Evolutionary conservation across 2,797 vertebrate genomes (phyloP).

Genomic region (Hydrophis major): DNA sequence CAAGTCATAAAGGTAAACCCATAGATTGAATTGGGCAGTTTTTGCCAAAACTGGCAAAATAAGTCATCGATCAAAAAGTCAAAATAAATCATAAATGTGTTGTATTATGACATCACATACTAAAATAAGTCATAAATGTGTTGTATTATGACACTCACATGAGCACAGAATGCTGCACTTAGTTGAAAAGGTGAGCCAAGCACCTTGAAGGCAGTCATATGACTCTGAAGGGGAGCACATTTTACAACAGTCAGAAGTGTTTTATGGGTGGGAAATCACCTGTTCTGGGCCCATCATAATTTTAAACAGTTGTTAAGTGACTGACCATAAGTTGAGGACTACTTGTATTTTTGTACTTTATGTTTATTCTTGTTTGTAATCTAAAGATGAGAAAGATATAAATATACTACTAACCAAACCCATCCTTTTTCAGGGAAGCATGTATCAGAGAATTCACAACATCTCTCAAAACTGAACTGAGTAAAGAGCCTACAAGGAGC

Average conservation of each 20-base stretch:
- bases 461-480: neutral
- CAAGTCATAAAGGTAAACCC: neutral
- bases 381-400: neutral
- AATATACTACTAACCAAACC: neutral
- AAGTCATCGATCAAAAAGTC: neutral
- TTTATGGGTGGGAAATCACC: neutral
- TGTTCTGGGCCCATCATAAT: neutral
- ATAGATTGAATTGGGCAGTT: neutral
- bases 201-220: neutral
- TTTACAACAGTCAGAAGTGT: neutral
- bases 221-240: neutral
- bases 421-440: neutral
- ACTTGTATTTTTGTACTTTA: neutral
- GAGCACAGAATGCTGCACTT: neutral
- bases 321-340: neutral
- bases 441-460: neutral
- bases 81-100: neutral
- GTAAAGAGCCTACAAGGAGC: neutral
- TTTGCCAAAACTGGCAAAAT: neutral
- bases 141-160: neutral
- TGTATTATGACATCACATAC: too few relatives aligned
- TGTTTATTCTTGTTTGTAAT: neutral
- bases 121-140: too few relatives aligned
- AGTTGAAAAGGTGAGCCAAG: neutral
- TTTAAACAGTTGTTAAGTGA: neutral